Percentiles rank a stretch among this genome's conserved stretches.
These are phyloP conservation scores for Chrosomus eos DNA, from an alignment of 2,797 vertebrate species.

Conservation along the genomic window DNA sequence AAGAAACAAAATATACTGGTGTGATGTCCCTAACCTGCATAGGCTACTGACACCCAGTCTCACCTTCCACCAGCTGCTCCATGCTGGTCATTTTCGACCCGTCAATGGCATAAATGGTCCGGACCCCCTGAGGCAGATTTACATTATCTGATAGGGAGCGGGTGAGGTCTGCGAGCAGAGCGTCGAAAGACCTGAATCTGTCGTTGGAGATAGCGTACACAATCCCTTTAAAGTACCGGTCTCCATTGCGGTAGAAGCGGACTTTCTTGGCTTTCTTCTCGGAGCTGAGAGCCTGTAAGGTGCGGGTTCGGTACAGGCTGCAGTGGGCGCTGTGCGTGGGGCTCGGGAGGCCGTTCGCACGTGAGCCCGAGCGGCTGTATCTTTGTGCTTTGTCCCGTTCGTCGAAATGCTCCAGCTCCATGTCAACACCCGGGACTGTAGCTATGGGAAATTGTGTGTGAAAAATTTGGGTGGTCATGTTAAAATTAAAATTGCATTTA, in stretches of 20 bases:
- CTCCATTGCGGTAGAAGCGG: constrained; percentile 97
- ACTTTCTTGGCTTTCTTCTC: constrained; percentile 99
- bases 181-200: constrained; percentile 92
- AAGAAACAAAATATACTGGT: neutral
- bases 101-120: constrained; percentile 93
- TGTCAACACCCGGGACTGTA: constrained; percentile 67
- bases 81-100: constrained; percentile 87
- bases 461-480: neutral
- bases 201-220: constrained; percentile 97
- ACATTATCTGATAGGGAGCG: constrained; percentile 95
- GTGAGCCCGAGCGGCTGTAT: constrained; percentile 86
- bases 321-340: constrained; percentile 98
- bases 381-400: constrained; percentile 94
- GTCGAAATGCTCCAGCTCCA: constrained; percentile 98
- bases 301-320: constrained; percentile 96
- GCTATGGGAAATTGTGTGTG: neutral
- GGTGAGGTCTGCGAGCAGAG: constrained; percentile 95
- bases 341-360: constrained; percentile 92
- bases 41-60: constrained; percentile 59
- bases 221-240: constrained; percentile 98
- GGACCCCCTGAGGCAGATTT: constrained; percentile 95
- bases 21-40: neutral
- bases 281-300: constrained; percentile 90
- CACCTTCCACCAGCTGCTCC: constrained; percentile 96
- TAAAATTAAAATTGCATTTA: neutral